Conservation (phyloP, 1,140 invertebrate species). For the Meloidogyne chitwoodi region DNA sequence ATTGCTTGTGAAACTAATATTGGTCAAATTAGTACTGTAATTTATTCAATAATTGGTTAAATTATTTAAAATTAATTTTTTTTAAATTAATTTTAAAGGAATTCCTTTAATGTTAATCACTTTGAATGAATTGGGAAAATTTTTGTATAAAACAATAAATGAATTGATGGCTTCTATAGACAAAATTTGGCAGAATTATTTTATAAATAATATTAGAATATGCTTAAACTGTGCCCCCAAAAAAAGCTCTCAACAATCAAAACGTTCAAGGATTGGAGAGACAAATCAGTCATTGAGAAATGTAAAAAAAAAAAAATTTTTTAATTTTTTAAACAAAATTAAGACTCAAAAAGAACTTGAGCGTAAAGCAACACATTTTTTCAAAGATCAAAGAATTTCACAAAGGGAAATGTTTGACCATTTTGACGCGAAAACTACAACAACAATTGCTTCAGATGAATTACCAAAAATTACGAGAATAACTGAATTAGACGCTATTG, state of each 20-base stretch:
- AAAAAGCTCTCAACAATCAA: not conserved
- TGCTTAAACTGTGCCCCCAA: not conserved
- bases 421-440: not conserved
- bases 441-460: not conserved
- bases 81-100: conserved; percentile 56
- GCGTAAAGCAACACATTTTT: conserved; percentile 16
- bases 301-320: not conserved
- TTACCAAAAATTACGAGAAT: not conserved
- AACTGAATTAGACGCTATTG: not conserved
- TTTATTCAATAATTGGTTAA: conserved; percentile 80
- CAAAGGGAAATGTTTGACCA: conserved; percentile 2
- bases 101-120: conserved; percentile 89
- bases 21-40: conserved; percentile 91
- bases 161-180: conserved; percentile 12
- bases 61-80: conserved; percentile 64
- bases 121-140: conserved; percentile 86
- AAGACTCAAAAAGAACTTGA: conserved; percentile 15
- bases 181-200: not conserved
- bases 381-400: conserved; percentile 14
- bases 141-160: conserved; percentile 76
- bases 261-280: not conserved
- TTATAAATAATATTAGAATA: not conserved
- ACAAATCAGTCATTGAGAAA: not conserved
- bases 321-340: not conserved
- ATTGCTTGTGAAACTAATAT: conserved; percentile 55